These are phyloP conservation scores for Ceratosolen fusciceps DNA, from an alignment of 1,140 invertebrate species.

Conservation along the genomic window DNA sequence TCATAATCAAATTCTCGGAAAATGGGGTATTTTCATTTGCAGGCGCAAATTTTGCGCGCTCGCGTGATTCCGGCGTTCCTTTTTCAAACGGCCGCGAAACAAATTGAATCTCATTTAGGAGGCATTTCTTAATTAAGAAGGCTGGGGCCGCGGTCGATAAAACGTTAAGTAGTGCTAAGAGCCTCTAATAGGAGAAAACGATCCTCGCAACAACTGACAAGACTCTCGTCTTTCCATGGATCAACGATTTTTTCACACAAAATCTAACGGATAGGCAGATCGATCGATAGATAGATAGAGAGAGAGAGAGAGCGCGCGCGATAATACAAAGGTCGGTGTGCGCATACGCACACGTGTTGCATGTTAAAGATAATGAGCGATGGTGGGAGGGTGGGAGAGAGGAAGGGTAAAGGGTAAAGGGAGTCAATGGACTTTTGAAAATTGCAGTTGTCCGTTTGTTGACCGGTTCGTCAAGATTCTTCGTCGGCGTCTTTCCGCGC, in stretches of 20 bases:
- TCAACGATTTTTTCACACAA: neutral
- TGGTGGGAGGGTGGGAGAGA: neutral
- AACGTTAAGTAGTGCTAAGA: neutral
- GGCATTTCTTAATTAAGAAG: constrained; percentile 60
- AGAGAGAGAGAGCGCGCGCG: neutral
- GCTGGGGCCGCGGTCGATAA: neutral
- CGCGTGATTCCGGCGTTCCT: neutral
- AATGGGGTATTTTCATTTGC: constrained; percentile 42
- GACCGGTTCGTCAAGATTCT: constrained; percentile 52
- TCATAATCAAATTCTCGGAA: constrained; percentile 46
- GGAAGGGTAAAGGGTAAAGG: constrained; percentile 42
- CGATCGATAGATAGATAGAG: no score
- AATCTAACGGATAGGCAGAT: neutral
- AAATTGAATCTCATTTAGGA: constrained; percentile 55
- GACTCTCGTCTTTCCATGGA: no score
- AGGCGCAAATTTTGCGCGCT: constrained; percentile 1
- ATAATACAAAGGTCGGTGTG: no score
- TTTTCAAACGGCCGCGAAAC: constrained; percentile 25
- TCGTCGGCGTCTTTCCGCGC: neutral
- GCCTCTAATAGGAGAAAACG: neutral
- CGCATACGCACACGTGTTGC: no score
- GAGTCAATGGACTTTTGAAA: constrained; percentile 57
- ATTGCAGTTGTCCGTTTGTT: constrained; percentile 51
- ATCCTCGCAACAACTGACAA: no score
- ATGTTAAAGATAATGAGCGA: neutral